A percentile compares a stretch with the other conserved stretches of the same genome.
Conservation (phyloP, 1,140 invertebrate species). For the Diprion similis region DNA sequence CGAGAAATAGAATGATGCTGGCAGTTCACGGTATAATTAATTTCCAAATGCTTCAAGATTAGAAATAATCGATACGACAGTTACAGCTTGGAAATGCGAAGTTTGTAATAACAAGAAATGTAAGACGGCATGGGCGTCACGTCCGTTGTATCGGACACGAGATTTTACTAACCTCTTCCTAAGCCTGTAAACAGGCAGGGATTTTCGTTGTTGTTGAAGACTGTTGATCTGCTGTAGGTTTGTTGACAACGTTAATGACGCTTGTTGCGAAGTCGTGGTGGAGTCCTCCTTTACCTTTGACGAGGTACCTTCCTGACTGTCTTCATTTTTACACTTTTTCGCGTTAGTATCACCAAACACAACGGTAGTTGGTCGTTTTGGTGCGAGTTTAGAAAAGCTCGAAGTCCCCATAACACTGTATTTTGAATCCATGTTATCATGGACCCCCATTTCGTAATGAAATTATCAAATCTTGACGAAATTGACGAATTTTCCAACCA, state of each 20-base stretch:
- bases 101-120: too few species aligned
- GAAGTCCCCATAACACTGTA: conserved; percentile 44
- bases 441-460: conserved; percentile 46
- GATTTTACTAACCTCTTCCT: conserved; percentile 50
- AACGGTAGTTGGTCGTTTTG: conserved; percentile 44
- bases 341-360: conserved; percentile 34
- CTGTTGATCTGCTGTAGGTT: conserved; percentile 38
- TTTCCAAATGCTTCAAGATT: too few species aligned
- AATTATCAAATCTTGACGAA: not conserved
- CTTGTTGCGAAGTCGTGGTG: not conserved
- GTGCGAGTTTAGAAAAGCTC: conserved; percentile 44
- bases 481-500: not conserved
- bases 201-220: conserved; percentile 60
- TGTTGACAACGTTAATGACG: conserved; percentile 7
- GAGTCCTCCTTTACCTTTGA: conserved; percentile 21
- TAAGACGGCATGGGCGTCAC: too few species aligned
- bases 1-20: too few species aligned
- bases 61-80: too few species aligned
- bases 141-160: too few species aligned
- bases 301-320: not conserved
- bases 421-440: conserved; percentile 52
- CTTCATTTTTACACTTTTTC: conserved; percentile 38
- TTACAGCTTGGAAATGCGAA: too few species aligned
- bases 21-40: too few species aligned
- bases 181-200: conserved; percentile 61